These are phyloP conservation scores for Craterocephalus amniculus DNA, from an alignment of 2,797 vertebrate genomes.

Conservation along the genomic window DNA sequence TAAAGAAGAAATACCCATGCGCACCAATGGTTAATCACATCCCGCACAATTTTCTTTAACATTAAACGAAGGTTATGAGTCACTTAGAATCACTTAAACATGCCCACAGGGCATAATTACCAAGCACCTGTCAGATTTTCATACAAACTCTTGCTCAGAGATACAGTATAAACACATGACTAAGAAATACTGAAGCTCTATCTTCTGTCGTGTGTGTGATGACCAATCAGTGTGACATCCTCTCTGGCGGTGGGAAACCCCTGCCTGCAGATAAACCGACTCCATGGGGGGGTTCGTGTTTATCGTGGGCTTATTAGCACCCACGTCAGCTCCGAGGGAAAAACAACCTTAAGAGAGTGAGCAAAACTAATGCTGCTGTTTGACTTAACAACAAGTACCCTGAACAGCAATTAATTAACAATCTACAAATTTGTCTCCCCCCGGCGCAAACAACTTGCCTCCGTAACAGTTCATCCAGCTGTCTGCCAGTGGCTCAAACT, in stretches of 20 bases:
- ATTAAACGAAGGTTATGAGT: slow-evolving; percentile 47
- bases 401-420: slow-evolving; percentile 76
- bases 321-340: slow-evolving; percentile 58
- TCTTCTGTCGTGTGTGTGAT: slow-evolving; percentile 32
- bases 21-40: slow-evolving; percentile 30
- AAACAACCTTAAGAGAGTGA: slow-evolving; percentile 69
- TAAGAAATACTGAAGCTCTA: slow-evolving; percentile 3
- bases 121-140: slow-evolving; percentile 45
- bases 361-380: slow-evolving; percentile 72
- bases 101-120: slow-evolving; percentile 49
- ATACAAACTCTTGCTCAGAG: neutral
- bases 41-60: slow-evolving; percentile 34
- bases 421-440: slow-evolving; percentile 54
- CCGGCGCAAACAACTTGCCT: slow-evolving; percentile 41
- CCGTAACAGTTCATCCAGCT: slow-evolving; percentile 43
- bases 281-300: slow-evolving; percentile 16
- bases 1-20: slow-evolving; percentile 6
- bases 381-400: slow-evolving; percentile 71
- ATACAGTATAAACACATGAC: slow-evolving; percentile 8
- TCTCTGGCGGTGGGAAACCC: slow-evolving; percentile 44
- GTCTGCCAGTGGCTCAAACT: slow-evolving; percentile 32
- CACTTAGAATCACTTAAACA: slow-evolving; percentile 40
- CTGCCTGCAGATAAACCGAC: slow-evolving; percentile 21
- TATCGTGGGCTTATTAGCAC: slow-evolving; percentile 67
- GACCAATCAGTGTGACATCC: slow-evolving; percentile 33